Evolutionary conservation across 2,888 invertebrate genomes (phyloP), one percentile per base, ranked within the genome.

Genomic region (Hypomecis atomaria): DNA sequence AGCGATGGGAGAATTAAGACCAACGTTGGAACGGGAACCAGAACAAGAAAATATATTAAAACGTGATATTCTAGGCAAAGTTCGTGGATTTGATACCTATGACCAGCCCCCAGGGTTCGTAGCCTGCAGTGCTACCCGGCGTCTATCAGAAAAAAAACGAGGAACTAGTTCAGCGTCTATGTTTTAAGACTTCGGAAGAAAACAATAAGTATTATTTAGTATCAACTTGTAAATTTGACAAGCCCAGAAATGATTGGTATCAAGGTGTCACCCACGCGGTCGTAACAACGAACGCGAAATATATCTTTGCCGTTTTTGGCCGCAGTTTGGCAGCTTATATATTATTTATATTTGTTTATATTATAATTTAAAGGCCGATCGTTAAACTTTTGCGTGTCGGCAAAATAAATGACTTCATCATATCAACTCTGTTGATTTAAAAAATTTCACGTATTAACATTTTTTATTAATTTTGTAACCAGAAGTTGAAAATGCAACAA

Each of bases 151-250:
- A 81, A 77, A n/a, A 71, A 52, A 56, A 67, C 43, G 75, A 79
- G 81, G 82, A 85, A 84, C 77, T 74, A 66, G 47, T 9, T 59
- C 56, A 62, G 60, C 67, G 76, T 75, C 68, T 60, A 70, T 66
- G 74, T 77, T 65, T 76, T 75, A 68, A 78, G 70, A 78, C 78
- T 80, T 78, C 69, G 40, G 50, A 78, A 66, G 37, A 67, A 59
- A 60, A 69, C 42, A 65, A 59, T 69, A 66, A 53, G 59, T 54
- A 56, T n/a, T 3, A 9, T 67, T 23, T 23, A 23, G 23, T 23
- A 23, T 23, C 44, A 49, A 60, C 58, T 53, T 50, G 53, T 50
- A 59, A 52, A 63, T 64, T 58, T 55, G 65, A 59, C 58, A 47
- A 57, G 58, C 57, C 56, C 66, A 52, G 47, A 56, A 67, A 61